Conservation (phyloP, 1,140 invertebrate genomes). For the Drosophila truncata region DNA sequence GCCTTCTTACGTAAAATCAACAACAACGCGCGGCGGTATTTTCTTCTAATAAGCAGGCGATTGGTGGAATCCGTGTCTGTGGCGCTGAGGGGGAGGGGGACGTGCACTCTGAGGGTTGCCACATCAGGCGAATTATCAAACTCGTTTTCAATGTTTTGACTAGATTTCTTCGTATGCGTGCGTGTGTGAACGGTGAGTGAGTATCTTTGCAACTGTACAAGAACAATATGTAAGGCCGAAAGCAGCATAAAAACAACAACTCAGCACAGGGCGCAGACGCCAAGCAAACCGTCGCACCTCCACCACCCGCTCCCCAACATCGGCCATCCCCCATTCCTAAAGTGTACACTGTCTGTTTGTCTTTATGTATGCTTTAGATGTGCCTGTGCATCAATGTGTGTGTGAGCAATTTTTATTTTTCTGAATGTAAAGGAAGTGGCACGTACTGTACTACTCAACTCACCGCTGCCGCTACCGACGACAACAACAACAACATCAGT, state of each 20-base stretch:
- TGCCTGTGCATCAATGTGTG: constrained; percentile 13
- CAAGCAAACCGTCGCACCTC: constrained; percentile 49
- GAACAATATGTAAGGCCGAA: constrained; percentile 65
- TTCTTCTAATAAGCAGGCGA: constrained; percentile 76
- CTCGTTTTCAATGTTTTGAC: constrained; percentile 67
- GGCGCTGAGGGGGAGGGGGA: constrained; percentile 23
- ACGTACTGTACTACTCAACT: constrained; percentile 78
- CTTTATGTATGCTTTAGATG: constrained; percentile 44
- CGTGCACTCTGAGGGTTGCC: constrained; percentile 56
- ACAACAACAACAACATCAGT: constrained; percentile 49
- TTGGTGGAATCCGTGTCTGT: constrained; percentile 14
- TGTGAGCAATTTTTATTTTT: constrained; percentile 80
- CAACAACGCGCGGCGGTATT: constrained; percentile 70
- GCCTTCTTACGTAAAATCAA: constrained; percentile 81
- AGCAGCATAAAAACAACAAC: constrained; percentile 60
- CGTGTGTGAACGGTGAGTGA: constrained; percentile 34
- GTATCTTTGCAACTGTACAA: constrained; percentile 82
- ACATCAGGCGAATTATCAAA: constrained; percentile 64
- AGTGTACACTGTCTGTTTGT: constrained; percentile 57
- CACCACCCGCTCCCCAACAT: constrained; percentile 11
- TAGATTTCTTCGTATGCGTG: constrained; percentile 22
- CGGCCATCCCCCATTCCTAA: constrained; percentile 31
- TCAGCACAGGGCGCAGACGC: constrained; percentile 71
- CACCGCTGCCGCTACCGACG: constrained; percentile 61
- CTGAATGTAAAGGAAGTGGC: constrained; percentile 84